Percentiles rank a stretch among this genome's conserved stretches.
Conservation (phyloP, 2,888 invertebrate species). For the Electrophaes corylata region DNA sequence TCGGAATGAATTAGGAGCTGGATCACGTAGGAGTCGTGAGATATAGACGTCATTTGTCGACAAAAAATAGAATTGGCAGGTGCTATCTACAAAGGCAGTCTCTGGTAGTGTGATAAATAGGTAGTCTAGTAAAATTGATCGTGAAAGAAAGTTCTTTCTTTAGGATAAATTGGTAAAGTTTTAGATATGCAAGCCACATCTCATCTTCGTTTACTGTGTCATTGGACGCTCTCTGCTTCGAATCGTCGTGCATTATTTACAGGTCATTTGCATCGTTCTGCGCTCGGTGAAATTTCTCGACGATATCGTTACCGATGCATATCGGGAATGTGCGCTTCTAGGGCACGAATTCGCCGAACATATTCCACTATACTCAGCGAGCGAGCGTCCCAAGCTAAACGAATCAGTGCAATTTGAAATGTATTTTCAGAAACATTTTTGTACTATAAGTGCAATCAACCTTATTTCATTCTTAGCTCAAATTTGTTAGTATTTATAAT, state of each 20-base stretch:
- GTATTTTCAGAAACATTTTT: conserved; percentile 28
- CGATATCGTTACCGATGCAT: conserved; percentile 38
- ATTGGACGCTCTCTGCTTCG: conserved; percentile 32
- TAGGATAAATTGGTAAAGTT: conserved; percentile 11
- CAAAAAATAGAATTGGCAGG: conserved; percentile 41
- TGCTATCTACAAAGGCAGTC: conserved; percentile 29
- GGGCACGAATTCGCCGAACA: conserved; percentile 4
- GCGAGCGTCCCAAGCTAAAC: conserved; percentile 24
- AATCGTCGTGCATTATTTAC: conserved; percentile 73
- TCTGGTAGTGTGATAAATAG: conserved; percentile 22
- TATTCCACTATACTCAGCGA: conserved; percentile 3
- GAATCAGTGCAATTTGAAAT: conserved; percentile 32
- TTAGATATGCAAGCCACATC: conserved; percentile 24
- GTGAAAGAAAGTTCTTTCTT: background rate
- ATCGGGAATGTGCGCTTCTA: conserved; percentile 18
- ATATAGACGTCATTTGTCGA: conserved; percentile 52
- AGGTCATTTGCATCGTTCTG: conserved; percentile 62
- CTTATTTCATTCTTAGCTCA: too few relatives aligned
- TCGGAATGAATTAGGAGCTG: conserved; percentile 46
- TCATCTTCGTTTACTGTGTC: conserved; percentile 25
- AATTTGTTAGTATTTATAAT: too few relatives aligned
- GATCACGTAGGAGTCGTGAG: conserved; percentile 60
- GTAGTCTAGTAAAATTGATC: conserved; percentile 11
- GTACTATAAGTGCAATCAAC: background rate
- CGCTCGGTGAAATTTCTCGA: conserved; percentile 42